These are phyloP conservation scores for Stictocephala bisonia DNA, from an alignment of 2,888 invertebrate genomes.

Conservation along the genomic window DNA sequence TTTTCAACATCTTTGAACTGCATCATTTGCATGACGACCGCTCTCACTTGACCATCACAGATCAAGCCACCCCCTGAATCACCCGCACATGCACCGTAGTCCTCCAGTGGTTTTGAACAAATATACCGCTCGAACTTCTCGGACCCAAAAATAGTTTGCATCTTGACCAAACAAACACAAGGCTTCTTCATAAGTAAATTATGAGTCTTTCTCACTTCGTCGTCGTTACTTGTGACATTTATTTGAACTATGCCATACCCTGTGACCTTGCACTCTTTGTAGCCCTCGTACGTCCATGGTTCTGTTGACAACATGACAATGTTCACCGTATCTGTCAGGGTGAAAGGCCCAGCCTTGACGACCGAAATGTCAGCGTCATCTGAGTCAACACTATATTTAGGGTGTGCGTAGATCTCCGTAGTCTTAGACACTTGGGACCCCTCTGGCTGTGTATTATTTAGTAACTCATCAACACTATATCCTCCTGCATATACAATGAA, in stretches of 20 bases:
- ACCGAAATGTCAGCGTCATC: background rate
- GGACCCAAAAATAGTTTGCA: background rate
- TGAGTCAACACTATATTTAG: background rate
- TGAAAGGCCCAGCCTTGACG: background rate
- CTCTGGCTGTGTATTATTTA: background rate
- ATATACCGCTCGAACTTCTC: background rate
- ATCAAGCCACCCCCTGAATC: constrained; percentile 23
- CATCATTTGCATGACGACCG: background rate
- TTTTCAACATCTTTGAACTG: background rate
- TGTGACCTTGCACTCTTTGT: background rate
- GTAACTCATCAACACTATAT: background rate
- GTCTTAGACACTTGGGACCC: background rate
- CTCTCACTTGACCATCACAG: background rate
- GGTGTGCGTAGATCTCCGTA: background rate
- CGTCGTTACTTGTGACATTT: background rate
- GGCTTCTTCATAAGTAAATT: background rate
- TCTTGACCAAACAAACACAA: background rate
- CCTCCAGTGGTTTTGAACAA: background rate
- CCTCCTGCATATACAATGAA: constrained; percentile 10
- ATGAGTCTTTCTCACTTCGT: background rate
- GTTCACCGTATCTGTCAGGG: background rate
- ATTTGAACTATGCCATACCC: constrained; percentile 14
- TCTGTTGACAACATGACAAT: background rate
- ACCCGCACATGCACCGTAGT: constrained; percentile 17
- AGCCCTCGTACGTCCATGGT: constrained; percentile 7